Evolutionary conservation across 2,113 vertebrate genomes (phyloP).

Genomic region (Sebastes schlegelii): DNA sequence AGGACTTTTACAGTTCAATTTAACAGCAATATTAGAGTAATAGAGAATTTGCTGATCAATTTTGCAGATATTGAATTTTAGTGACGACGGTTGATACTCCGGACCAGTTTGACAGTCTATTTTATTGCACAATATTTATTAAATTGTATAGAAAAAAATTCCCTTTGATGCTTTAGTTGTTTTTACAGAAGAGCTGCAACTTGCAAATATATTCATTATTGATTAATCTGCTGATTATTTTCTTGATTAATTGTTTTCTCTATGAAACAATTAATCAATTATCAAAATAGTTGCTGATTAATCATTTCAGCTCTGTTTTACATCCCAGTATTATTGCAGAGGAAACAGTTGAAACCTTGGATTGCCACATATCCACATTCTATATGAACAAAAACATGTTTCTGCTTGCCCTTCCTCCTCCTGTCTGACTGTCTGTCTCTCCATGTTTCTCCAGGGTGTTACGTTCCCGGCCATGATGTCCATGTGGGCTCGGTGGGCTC

Average conservation of each 20-base stretch:
- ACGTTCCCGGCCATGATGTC: slow-evolving; percentile 86
- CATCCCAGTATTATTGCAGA: not conserved
- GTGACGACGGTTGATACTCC: not conserved
- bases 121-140: not conserved
- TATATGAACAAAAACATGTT: no score
- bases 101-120: not conserved
- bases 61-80: no score
- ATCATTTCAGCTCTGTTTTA: not conserved
- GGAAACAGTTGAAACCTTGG: not conserved
- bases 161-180: not conserved
- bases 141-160: not conserved
- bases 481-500: slow-evolving; percentile 89
- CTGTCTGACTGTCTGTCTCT: not conserved
- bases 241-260: not conserved
- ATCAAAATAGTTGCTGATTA: not conserved
- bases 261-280: not conserved
- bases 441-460: slow-evolving; percentile 75
- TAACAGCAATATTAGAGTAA: not conserved
- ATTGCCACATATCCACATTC: not conserved
- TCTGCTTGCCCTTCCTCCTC: not conserved
- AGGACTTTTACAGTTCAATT: not conserved
- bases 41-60: not conserved
- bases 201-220: no score
- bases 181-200: not conserved
- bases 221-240: not conserved